These are phyloP conservation scores for Calidris pygmaea DNA, from an alignment of 2,113 vertebrate genomes.

Conservation along the genomic window DNA sequence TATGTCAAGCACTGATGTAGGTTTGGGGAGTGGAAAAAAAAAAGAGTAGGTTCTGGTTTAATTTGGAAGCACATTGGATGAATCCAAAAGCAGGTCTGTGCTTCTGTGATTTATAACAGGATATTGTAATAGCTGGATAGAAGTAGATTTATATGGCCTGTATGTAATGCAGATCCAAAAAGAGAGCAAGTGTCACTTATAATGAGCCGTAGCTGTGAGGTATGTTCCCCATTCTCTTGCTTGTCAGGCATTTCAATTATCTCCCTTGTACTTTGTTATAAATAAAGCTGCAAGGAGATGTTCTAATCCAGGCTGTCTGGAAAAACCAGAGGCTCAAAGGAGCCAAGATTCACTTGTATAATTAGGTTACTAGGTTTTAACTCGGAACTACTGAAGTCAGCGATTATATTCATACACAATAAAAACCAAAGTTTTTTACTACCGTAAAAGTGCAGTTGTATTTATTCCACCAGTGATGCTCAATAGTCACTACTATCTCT, in stretches of 20 bases:
- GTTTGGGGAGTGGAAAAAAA: neutral
- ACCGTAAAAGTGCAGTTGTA: neutral
- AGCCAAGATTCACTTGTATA: neutral
- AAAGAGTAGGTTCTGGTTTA: neutral
- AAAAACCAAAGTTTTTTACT: neutral
- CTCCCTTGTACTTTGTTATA: slow-evolving; percentile 10
- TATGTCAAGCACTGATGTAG: neutral
- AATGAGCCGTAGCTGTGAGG: slow-evolving; percentile 25
- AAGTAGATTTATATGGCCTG: neutral
- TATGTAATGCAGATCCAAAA: neutral
- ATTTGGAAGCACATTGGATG: neutral
- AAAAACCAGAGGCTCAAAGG: neutral
- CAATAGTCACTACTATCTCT: neutral
- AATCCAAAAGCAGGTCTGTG: neutral
- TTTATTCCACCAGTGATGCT: neutral
- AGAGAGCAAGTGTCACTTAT: neutral
- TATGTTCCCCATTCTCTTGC: slow-evolving; percentile 4
- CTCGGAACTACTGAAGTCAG: neutral
- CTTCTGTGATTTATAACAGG: neutral
- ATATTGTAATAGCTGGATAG: neutral
- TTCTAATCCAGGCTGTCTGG: neutral
- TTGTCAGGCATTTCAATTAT: slow-evolving; percentile 36
- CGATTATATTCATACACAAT: neutral
- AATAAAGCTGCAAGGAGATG: slow-evolving; percentile 23
- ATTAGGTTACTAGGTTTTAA: neutral